These are phyloP conservation scores for Poeciliopsis gracilis DNA, from an alignment of 2,797 vertebrate genomes.

Conservation along the genomic window DNA sequence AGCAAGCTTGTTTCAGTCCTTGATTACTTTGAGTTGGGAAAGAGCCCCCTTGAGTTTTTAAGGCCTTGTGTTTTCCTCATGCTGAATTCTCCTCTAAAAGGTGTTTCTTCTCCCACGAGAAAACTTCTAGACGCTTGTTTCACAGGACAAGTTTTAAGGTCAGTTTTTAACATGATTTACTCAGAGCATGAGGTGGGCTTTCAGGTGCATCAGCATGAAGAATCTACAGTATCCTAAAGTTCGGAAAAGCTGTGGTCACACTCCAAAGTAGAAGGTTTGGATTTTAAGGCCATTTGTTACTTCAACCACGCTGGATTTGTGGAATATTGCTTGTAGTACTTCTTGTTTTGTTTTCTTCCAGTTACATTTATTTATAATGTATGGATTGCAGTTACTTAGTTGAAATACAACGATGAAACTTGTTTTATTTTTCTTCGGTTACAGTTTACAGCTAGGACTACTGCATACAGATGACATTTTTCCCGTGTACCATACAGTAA, in stretches of 20 bases:
- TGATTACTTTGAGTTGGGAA: conserved; percentile 59
- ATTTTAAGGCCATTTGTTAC: conserved; percentile 68
- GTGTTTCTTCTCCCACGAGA: conserved; percentile 53
- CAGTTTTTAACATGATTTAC: conserved; percentile 76
- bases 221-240: conserved; percentile 74
- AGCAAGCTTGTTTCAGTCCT: conserved; percentile 49
- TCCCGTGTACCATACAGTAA: conserved; percentile 79
- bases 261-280: conserved; percentile 68
- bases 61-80: conserved; percentile 60
- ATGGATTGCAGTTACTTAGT: conserved; percentile 82
- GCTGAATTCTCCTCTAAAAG: conserved; percentile 53
- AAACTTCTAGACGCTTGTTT: conserved; percentile 43
- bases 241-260: conserved; percentile 69
- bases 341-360: conserved; percentile 68
- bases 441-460: conserved; percentile 76
- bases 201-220: conserved; percentile 59
- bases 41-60: conserved; percentile 47
- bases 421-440: conserved; percentile 60
- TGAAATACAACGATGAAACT: conserved; percentile 67
- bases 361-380: conserved; percentile 86
- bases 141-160: conserved; percentile 69
- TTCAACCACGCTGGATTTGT: conserved; percentile 83
- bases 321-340: conserved; percentile 79
- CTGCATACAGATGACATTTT: conserved; percentile 75
- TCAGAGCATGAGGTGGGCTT: conserved; percentile 60